phyloP scores from a whole-genome alignment of 2,888 invertebrate species.

The Cancer borealis region DNA sequence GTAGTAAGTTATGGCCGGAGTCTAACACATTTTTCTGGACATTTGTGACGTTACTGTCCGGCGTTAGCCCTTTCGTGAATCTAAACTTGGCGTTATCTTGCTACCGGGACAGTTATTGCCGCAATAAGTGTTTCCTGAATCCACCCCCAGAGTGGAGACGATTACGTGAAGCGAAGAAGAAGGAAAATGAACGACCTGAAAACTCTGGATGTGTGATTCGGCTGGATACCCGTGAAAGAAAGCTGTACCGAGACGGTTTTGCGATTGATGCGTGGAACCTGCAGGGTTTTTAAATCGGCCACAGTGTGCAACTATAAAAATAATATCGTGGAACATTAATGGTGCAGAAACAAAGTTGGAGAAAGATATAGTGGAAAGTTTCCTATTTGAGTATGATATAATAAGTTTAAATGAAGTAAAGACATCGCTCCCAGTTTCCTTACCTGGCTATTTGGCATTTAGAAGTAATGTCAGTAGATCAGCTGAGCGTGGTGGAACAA shows the following conservation, averaged over 20 bases:
- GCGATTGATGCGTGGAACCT: neutral
- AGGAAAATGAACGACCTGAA: neutral
- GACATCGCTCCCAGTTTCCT: neutral
- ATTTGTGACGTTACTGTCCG: no score
- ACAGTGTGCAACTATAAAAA: neutral
- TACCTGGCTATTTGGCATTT: neutral
- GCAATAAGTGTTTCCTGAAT: no score
- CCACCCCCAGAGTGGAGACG: neutral
- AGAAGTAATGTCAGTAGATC: neutral
- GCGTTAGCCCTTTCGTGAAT: no score
- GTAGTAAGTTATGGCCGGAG: no score
- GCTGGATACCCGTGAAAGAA: neutral
- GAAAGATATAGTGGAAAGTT: neutral
- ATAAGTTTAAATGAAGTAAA: slow-evolving; percentile 39
- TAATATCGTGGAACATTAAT: neutral
- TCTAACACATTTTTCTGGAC: no score
- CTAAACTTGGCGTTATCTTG: no score
- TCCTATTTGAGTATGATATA: neutral
- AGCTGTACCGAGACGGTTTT: neutral
- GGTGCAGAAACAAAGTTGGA: neutral
- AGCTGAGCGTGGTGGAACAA: slow-evolving; percentile 21
- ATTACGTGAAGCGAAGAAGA: neutral
- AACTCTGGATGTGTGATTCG: slow-evolving; percentile 1
- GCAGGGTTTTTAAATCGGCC: neutral
- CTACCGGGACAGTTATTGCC: no score